Base-by-base conservation (phyloP, 2,888 invertebrate genomes). In the Bombyx huttoni region DNA sequence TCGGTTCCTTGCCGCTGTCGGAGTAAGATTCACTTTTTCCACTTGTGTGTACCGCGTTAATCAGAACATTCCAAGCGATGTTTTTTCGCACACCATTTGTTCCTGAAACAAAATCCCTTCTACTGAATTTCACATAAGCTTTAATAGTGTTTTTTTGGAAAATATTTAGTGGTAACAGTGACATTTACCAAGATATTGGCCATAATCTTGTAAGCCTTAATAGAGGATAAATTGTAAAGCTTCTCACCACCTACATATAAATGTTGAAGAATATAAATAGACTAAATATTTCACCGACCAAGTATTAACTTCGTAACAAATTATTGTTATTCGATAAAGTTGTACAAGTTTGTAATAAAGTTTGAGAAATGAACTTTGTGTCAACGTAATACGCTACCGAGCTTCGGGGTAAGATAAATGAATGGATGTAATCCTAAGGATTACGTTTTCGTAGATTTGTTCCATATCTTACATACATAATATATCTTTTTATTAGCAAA, bases 281-380 rank as follows among this genome's bases (percentile, higher is more conserved):
- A 10, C 40, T 10, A 40, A 40, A 40, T 40, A 40, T 40, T 40
- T 40, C 12, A 40, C 40, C 40, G 40, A 40, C 24, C 24, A 24
- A 24, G 73, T 73, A 74, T 65, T 62, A 58, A 76, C 69, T 75
- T 65, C 61, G 77, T 78, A 78, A 40, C 40, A 40, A 40, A 8
- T 40, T 40, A 40, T 81, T 82, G 78, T 76, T 71, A 73, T 78
- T 81, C 84, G 83, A 84, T 77, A 81, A 84, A 86, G 40, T 40
- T 40, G 40, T 40, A 40, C 40, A 40, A 10, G 40, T 40, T 40
- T 46, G 73, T 73, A 75, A 65, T 64, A 57, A 74, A 69, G 65
- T 62, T 77, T 77, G 78, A 49, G 51, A 51, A 53, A 53, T 51
- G 48, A 47, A 47, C 40, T 81, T 82, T 78, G 75, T 72, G 40